Evolutionary conservation across 1,140 invertebrate species (phyloP).

Genomic region (Pteromalus puparum): DNA sequence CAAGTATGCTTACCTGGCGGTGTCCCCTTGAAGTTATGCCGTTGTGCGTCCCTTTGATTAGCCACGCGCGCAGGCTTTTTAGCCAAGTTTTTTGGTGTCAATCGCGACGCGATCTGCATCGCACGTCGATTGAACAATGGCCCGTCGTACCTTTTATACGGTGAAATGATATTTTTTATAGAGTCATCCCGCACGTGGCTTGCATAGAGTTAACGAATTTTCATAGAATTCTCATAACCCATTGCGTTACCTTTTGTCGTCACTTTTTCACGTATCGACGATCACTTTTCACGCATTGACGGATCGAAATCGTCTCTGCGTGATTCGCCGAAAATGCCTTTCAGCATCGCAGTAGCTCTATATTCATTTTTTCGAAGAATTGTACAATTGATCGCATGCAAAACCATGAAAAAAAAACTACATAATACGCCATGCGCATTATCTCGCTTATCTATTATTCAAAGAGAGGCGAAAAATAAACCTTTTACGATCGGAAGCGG

Average conservation of each 20-base stretch:
- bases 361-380: background rate
- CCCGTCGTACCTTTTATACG: background rate
- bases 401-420: background rate
- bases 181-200: background rate
- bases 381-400: background rate
- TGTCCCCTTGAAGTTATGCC: too few species aligned
- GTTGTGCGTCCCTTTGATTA: background rate
- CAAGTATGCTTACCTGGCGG: constrained; percentile 45
- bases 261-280: background rate
- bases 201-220: background rate
- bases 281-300: background rate
- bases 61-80: background rate
- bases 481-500: constrained; percentile 32
- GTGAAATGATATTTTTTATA: background rate
- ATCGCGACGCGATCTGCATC: background rate
- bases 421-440: background rate
- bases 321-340: background rate
- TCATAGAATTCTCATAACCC: background rate
- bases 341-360: background rate
- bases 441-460: background rate
- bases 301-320: background rate
- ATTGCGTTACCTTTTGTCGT: background rate
- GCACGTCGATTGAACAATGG: background rate
- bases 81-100: background rate
- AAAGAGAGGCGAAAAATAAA: constrained; percentile 28